Conservation (phyloP, 2,797 vertebrate genomes). For the Hoplostethus mediterraneus region DNA sequence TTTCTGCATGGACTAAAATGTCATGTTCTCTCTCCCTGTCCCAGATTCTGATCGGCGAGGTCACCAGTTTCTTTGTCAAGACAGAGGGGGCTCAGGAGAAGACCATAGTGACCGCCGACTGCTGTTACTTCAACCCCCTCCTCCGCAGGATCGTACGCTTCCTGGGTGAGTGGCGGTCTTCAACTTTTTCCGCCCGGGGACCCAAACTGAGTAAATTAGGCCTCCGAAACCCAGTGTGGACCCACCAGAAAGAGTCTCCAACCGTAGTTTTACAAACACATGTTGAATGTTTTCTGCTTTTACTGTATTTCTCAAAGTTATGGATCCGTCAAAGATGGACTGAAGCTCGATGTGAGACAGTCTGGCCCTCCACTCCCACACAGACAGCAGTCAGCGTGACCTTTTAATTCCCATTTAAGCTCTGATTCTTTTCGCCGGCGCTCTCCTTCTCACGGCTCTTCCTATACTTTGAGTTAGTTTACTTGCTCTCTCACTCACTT, state of each 20-base stretch:
- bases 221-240: slow-evolving; percentile 6
- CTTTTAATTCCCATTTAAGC: slow-evolving; percentile 10
- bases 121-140: slow-evolving; percentile 93
- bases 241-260: slow-evolving; percentile 13
- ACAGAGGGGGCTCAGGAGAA: slow-evolving; percentile 85
- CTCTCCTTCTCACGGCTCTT: neutral
- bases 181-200: neutral
- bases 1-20: slow-evolving; percentile 29
- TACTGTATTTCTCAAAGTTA: slow-evolving; percentile 22
- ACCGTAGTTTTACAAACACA: slow-evolving; percentile 5
- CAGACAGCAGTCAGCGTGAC: slow-evolving; percentile 7
- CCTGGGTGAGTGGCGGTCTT: slow-evolving; percentile 84
- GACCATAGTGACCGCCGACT: slow-evolving; percentile 92
- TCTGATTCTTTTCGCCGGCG: neutral
- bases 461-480: no score
- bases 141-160: slow-evolving; percentile 92
- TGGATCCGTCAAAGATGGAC: slow-evolving; percentile 16
- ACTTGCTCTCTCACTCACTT: neutral
- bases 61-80: slow-evolving; percentile 89
- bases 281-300: no score
- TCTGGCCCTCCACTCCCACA: slow-evolving; percentile 48
- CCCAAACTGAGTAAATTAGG: slow-evolving; percentile 41
- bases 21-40: slow-evolving; percentile 13
- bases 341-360: slow-evolving; percentile 9
- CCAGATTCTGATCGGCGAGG: slow-evolving; percentile 92